Percentiles rank a stretch among this genome's conserved stretches.
Evolutionary conservation across 2,113 vertebrate genomes (phyloP).

Genomic region (Campylomormyrus tamandua): DNA sequence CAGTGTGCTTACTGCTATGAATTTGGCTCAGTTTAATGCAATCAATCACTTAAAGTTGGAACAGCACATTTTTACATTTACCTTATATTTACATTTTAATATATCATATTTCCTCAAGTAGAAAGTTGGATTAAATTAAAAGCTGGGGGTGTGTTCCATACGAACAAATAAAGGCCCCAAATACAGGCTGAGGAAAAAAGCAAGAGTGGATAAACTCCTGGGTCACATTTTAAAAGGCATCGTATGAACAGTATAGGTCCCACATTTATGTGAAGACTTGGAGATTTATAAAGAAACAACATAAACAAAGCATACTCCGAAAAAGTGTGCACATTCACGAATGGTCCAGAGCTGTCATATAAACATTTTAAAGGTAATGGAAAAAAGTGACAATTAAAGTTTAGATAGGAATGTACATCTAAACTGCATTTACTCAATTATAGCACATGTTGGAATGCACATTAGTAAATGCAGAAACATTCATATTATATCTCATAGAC

Average conservation of each 20-base stretch:
- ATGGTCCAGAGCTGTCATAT: background rate
- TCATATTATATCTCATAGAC: background rate
- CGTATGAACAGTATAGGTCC: background rate
- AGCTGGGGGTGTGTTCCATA: background rate
- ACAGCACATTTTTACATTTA: background rate
- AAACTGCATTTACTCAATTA: background rate
- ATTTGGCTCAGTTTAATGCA: background rate
- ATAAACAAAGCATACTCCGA: background rate
- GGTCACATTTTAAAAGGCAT: background rate
- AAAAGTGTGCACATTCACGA: background rate
- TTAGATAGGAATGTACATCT: background rate
- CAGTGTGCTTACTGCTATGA: constrained; percentile 14
- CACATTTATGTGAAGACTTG: too few relatives aligned
- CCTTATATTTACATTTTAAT: background rate
- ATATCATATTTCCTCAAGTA: background rate
- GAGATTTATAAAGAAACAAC: background rate
- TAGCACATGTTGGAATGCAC: too few relatives aligned
- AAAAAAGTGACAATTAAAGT: background rate
- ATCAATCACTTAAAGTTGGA: background rate
- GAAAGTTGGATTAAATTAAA: background rate
- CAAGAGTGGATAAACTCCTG: background rate
- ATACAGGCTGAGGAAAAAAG: too few relatives aligned
- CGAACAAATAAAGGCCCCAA: background rate
- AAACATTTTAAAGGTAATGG: background rate
- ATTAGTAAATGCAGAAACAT: too few relatives aligned